Percentiles rank a stretch among this genome's conserved stretches.
Conservation (phyloP, 2,888 invertebrate genomes). For the Emmelina monodactyla region DNA sequence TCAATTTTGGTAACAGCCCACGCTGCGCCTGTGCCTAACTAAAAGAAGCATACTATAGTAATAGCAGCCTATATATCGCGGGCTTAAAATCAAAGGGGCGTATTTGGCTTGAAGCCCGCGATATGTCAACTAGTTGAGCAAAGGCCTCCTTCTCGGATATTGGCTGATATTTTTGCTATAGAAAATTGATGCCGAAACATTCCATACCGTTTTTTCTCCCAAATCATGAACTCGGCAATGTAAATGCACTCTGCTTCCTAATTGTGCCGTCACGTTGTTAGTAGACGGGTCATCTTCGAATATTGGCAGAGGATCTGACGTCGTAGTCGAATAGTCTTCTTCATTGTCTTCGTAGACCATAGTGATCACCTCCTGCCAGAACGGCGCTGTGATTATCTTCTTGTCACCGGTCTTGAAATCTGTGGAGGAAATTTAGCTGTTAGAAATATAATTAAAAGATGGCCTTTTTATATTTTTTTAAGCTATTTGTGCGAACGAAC, state of each 20-base stretch:
- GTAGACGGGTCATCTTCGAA: conserved; percentile 72
- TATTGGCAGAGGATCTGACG: conserved; percentile 74
- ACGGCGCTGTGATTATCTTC: conserved; percentile 43
- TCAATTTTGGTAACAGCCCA: too few species aligned
- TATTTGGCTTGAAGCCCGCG: too few species aligned
- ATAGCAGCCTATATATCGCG: too few species aligned
- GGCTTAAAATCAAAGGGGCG: too few species aligned
- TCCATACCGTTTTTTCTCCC: conserved; percentile 72
- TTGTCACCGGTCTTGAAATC: conserved; percentile 57
- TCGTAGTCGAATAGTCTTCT: conserved; percentile 61
- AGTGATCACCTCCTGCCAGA: conserved; percentile 56
- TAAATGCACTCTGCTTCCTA: conserved; percentile 69
- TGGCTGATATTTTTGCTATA: not conserved
- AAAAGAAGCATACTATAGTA: too few species aligned
- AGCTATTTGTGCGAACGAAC: too few species aligned
- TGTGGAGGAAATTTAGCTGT: conserved; percentile 16
- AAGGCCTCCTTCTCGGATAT: not conserved
- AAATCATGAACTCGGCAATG: conserved; percentile 75
- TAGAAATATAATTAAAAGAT: too few species aligned
- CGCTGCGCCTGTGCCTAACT: too few species aligned
- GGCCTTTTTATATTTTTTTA: too few species aligned
- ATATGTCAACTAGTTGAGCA: too few species aligned
- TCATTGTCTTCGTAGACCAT: conserved; percentile 47
- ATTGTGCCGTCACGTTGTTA: conserved; percentile 74
- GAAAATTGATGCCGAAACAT: not conserved